Evolutionary conservation across 2,797 vertebrate species (phyloP), one percentile per base, ranked within the genome.

Genomic region (Tenualosa ilisha): DNA sequence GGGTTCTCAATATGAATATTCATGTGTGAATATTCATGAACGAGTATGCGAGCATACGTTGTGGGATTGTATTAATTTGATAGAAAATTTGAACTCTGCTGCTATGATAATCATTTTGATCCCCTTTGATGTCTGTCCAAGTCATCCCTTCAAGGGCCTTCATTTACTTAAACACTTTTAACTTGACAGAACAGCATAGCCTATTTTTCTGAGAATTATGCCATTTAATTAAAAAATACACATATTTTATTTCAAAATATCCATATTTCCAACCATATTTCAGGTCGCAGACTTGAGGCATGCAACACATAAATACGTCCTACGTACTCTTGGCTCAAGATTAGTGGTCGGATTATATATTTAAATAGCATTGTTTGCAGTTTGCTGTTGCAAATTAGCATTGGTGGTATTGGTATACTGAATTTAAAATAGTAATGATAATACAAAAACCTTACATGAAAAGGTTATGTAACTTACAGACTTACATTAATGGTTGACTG

Each of bases 1-100:
- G 82, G 83, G 65, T 20, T 20, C 31, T 40, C 6, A 2, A 40
- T 4, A 79, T 79, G 26, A 79, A 79, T 79, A 79, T 79, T 43
- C 72, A 79, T 43, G 17, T 12, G 2, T 79, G 40, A 79, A 79
- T 79, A 79, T 79, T 79, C 72, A 79, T 79, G 72, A 79, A 22
- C 6, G 3, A 79, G 72, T 46, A 79, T 79, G 72, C 15, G 5
- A 43, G 40, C 40, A 9, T 46, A 79, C 37, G 7, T 46, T 46
- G 20, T 79, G 72, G 72, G 17, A 79, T 79, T 79, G 72, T 79
- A 17, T 46, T 75, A 40, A 43, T 46, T 79, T 79, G 72, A 31
- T n/a, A 84, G 81, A 61, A 84, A 85, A 90, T 85, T 83, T 59
- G 82, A 75, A 84, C 84, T 84, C 81, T 61, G 56, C 86, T 82